Percentiles rank a stretch among this genome's conserved stretches.
These are phyloP conservation scores for Meriones unguiculatus DNA, from an alignment of 2,113 vertebrate genomes.

Conservation along the genomic window DNA sequence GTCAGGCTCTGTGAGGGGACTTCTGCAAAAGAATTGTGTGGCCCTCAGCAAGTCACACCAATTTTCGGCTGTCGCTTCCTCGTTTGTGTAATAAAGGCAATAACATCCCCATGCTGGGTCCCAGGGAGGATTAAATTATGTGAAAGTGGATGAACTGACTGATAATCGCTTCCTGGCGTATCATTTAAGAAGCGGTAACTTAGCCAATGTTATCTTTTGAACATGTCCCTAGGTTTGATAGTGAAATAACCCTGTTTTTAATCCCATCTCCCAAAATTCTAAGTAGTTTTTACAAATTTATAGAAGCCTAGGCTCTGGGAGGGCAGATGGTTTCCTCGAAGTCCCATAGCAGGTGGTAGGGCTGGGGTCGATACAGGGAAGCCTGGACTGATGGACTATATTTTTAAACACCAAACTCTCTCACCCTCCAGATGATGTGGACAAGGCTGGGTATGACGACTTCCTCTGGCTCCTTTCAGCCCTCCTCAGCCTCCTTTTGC, in stretches of 20 bases:
- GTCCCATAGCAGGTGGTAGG: not conserved
- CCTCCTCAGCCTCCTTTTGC: not conserved
- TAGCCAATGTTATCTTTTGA: not conserved
- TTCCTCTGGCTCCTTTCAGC: conserved; percentile 21
- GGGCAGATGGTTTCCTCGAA: not conserved
- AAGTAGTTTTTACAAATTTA: not conserved
- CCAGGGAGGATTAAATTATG: not conserved
- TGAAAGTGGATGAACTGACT: not conserved
- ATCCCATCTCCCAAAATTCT: not conserved
- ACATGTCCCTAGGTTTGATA: not conserved
- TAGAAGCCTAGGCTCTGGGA: not conserved
- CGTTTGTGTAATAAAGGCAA: not conserved
- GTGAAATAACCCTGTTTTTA: not conserved
- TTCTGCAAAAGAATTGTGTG: not conserved
- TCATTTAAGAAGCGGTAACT: not conserved
- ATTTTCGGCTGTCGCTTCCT: not conserved
- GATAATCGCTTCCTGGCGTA: not conserved
- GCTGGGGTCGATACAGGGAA: not conserved
- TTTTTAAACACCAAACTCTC: not conserved
- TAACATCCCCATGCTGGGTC: not conserved
- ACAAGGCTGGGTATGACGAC: not conserved
- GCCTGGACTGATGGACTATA: not conserved
- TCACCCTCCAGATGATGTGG: not conserved
- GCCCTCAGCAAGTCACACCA: not conserved
- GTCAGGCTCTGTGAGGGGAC: not conserved